Conservation (phyloP, 2,888 invertebrate genomes). For the Tineola bisselliella region DNA sequence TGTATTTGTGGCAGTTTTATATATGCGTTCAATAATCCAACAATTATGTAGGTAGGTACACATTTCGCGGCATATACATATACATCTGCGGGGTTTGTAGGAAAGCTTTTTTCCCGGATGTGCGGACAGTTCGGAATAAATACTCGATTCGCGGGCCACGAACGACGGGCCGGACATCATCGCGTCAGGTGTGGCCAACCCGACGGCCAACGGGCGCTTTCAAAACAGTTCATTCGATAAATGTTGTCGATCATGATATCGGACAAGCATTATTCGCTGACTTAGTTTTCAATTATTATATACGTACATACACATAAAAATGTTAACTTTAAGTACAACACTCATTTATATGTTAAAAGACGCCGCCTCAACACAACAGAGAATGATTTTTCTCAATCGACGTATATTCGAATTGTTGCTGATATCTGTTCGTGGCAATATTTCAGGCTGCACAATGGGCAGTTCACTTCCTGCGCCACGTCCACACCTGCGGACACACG, state of each 20-base stretch:
- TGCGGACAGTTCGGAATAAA: constrained; percentile 7
- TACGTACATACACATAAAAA: no score
- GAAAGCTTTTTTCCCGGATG: constrained; percentile 7
- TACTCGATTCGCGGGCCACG: constrained; percentile 10
- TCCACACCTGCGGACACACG: background rate
- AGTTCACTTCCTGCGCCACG: background rate
- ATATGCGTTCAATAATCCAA: no score
- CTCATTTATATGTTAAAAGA: no score
- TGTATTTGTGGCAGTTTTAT: no score
- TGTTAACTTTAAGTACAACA: no score
- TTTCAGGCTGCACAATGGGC: constrained; percentile 4
- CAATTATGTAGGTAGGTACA: background rate
- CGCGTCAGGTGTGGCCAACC: constrained; percentile 25
- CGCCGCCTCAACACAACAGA: no score
- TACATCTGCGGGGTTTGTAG: background rate
- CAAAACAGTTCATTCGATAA: background rate
- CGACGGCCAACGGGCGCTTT: background rate
- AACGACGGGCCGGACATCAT: constrained; percentile 15
- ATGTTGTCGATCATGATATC: no score
- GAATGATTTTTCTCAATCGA: no score
- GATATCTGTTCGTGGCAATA: background rate
- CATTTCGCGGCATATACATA: background rate
- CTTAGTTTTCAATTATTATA: no score
- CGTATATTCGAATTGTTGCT: no score
- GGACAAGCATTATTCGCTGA: no score